Evolutionary conservation across 2,113 vertebrate genomes (phyloP), one percentile per base, ranked within the genome.

Genomic region (Sitta europaea): DNA sequence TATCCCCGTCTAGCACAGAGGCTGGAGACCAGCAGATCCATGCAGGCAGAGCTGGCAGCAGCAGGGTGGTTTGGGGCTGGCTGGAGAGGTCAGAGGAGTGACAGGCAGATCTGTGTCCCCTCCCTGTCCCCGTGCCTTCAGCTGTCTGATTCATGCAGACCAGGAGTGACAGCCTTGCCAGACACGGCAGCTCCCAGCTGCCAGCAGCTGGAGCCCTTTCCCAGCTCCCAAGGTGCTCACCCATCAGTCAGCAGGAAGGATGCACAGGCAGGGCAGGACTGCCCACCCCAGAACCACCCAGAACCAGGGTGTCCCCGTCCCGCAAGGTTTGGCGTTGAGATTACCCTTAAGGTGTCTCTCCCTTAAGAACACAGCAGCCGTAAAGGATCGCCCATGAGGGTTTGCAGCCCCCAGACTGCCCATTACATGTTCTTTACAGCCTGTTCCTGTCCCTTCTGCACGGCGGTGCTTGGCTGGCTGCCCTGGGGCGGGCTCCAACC

Each of bases 251-350:
- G 65, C 29, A 72, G n/a, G n/a, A 36, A 82, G 24, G 50, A 23
- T 12, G 28, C 31, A 15, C 16, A 47, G 47, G n/a, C 31, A 38
- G 3, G 61, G 66, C 20, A 47, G 51, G 53, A 20, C 36, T 53
- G 51, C 50, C 28, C 5, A 1, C 43, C 70, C 25, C 12, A 2
- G 16, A 55, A 16, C 47, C 68, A 48, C 23, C 35, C 24, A 70
- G 35, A 71, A 3, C 40, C 0, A 0, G 3, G 4, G 14, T 50
- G 59, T 42, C 58, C 54, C 42, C 31, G 35, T n/a, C 24, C 54
- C 18, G 6, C 2, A 1, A 9, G 40, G 7, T 18, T 21, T 3
- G 5, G 21, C 6, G 7, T 10, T 9, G 2, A 25, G 16, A 51
- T 19, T 11, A 6, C 19, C 58, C 47, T 42, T 17, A 22, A 24